A percentile compares a stretch with the other conserved stretches of the same genome.
Evolutionary conservation across 2,888 invertebrate species (phyloP).

Genomic region (Achlya flavicornis): DNA sequence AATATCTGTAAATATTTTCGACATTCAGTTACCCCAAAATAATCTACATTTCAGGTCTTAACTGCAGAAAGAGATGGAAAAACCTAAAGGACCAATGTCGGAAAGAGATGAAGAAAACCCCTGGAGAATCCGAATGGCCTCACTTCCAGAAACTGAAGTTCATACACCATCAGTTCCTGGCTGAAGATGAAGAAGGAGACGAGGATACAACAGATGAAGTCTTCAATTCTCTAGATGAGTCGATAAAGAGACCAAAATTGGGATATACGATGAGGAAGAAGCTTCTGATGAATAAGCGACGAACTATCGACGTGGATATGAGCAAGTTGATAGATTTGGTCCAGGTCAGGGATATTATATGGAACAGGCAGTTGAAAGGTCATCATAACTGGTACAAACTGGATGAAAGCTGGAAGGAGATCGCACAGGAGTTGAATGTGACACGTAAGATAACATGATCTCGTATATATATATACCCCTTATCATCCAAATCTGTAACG

Average conservation of each 20-base stretch:
- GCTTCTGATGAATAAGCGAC: constrained; percentile 70
- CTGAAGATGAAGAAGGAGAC: constrained; percentile 73
- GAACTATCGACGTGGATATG: constrained; percentile 74
- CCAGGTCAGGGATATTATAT: constrained; percentile 67
- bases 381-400: constrained; percentile 80
- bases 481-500: too few relatives aligned
- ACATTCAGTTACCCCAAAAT: background rate
- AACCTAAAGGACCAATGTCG: constrained; percentile 79
- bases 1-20: background rate
- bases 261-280: constrained; percentile 78
- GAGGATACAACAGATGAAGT: constrained; percentile 71
- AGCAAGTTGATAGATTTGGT: constrained; percentile 74
- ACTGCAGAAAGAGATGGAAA: constrained; percentile 80
- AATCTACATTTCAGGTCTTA: constrained; percentile 62
- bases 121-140: constrained; percentile 73
- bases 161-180: constrained; percentile 73
- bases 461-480: too few relatives aligned
- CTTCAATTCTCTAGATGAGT: constrained; percentile 66
- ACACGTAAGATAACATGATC: constrained; percentile 61
- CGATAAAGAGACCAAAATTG: constrained; percentile 73
- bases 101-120: constrained; percentile 77
- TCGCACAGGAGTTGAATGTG: constrained; percentile 70
- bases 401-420: constrained; percentile 78
- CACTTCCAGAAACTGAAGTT: constrained; percentile 73
- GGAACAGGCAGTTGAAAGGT: constrained; percentile 76